Percentiles rank a stretch among this genome's conserved stretches.
Evolutionary conservation across 1,140 invertebrate genomes (phyloP).

Genomic region (Drosophila trapezifrons): DNA sequence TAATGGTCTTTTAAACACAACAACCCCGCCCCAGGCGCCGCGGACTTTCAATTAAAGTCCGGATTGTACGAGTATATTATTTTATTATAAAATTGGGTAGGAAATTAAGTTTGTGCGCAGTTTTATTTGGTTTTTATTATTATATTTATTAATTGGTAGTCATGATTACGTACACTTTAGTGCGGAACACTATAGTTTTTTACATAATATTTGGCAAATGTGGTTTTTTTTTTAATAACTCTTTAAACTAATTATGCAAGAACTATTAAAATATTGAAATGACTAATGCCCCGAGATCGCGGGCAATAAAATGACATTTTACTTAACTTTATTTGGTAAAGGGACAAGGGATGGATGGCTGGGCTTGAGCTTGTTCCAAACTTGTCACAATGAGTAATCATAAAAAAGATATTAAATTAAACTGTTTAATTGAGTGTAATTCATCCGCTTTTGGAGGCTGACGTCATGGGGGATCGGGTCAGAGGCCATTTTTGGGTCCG

Average conservation of each 20-base stretch:
- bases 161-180: slow-evolving; percentile 1
- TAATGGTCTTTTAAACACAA: slow-evolving; percentile 73
- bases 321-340: neutral
- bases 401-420: slow-evolving; percentile 32
- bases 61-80: slow-evolving; percentile 8
- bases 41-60: slow-evolving; percentile 9
- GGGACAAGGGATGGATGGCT: neutral
- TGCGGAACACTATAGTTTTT: neutral
- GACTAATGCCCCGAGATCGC: neutral
- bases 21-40: slow-evolving; percentile 31
- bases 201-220: too few relatives aligned
- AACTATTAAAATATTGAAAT: neutral
- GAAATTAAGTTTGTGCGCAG: slow-evolving; percentile 1
- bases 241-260: neutral
- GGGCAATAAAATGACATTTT: neutral
- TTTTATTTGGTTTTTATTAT: neutral
- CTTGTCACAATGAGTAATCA: slow-evolving; percentile 23
- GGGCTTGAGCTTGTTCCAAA: neutral
- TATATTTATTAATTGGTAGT: neutral
- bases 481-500: slow-evolving; percentile 22
- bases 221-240: too few relatives aligned
- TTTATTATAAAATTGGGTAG: slow-evolving; percentile 17
- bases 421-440: slow-evolving; percentile 29
- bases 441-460: slow-evolving; percentile 1
- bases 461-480: slow-evolving; percentile 3